Base-by-base conservation (phyloP, 2,113 vertebrate species). In the Pelmatolapia mariae region DNA sequence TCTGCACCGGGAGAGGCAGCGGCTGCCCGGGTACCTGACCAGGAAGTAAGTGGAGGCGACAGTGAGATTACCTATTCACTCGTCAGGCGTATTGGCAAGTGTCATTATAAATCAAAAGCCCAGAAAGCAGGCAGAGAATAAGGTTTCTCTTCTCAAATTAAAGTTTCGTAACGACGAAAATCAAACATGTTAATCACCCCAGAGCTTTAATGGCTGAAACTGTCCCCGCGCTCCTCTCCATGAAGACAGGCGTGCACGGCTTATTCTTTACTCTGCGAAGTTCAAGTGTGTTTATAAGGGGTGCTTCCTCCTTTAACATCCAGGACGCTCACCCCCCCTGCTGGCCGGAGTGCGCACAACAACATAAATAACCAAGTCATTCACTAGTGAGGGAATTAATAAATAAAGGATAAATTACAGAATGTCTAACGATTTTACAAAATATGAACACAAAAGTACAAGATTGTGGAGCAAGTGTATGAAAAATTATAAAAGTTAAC, bases 21-120 rank as follows among this genome's bases (percentile, higher is more conserved):
- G 63, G 10, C 57, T 31, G 36, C 85, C 86, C 5, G 82, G 85
- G 89, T 96, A 97, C 86, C 96, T 97, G 87, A 19, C 4, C 73
- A 81, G 53, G 61, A 80, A 81, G 79, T 3, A 80, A 81, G 76
- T 3, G 43, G 2, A 18, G 7, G 33, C 36, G 13, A 71, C 73
- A 85, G 80, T 89, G 81, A 91, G 19, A 2, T 43, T 4, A 56
- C 4, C 57, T 53, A 59, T 2, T 43, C 3, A 56, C 31, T 66
- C 24, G 53, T 2, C 1, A 10, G 3, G 26, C 7, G 3, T 11
- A 50, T 24, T 1, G 4, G 3, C 33, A 33, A 16, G 16, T 8
- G 5, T 47, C n/a, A 8, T 3, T 5, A 22, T 4, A 13, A 5
- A 50, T 18, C 1, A 6, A 12, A n/a, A 76, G 1, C 2, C 31